Evolutionary conservation across 92 coral and sea anemone genomes (phyloP), one percentile per base, ranked within the genome.

Genomic region (Phenganax marumi): DNA sequence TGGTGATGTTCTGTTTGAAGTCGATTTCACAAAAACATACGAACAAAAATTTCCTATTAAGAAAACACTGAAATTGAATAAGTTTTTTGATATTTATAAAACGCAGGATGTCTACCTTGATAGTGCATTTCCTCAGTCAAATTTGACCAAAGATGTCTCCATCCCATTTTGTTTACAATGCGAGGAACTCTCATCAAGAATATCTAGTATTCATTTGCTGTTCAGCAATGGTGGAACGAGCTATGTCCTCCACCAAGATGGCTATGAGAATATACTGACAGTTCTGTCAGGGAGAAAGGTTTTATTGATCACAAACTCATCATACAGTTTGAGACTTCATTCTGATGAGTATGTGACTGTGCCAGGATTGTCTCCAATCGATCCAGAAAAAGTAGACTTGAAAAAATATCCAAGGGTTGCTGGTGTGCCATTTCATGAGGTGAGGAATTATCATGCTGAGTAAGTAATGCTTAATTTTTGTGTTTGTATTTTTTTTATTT

Each of bases 321-420:
- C 74, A 16, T 86, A 76, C 49, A 87, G 89, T 33, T 76, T 85
- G 33, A 76, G 77, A 53, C 89, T 95, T 63, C 83, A 89, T 82
- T 85, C 92, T 13, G 86, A 92, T 60, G 87, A 87, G 83, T 87
- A 52, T 63, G 70, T 89, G 6, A 89, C 92, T 48, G 87, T 84
- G 2, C 96, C 93, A 7, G 93, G 93, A 17, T 81, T 91, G 76
- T 87, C 98, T 14, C 95, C 98, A 8, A 84, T 95, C 43, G 87
- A 92, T 73, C 98, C 98, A 2, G 98, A 95, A 74, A 91, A 92
- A 14, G 97, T 95, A n/a, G 98, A 95, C 72, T 88, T 92, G 53
- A 77, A 82, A 49, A 88, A 75, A 26, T 92, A 88, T 79, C 98
- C 98, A 3, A 81, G 90, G 50, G 87, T 95, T 3, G 72, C 88